phyloP scores from a whole-genome alignment of 2,888 invertebrate genomes.

The Graphium colonna region DNA sequence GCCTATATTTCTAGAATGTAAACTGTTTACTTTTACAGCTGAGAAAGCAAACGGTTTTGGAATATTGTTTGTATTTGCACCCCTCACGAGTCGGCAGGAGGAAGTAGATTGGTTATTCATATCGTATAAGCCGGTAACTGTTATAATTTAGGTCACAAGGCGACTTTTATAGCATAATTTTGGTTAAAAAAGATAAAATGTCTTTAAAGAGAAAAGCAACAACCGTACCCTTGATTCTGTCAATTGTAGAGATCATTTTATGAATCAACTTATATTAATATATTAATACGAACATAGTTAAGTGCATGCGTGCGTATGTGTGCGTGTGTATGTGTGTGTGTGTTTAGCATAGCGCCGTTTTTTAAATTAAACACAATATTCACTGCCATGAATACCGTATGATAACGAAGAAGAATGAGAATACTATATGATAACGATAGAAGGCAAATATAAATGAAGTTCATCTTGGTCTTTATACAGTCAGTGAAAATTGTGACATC shows the following conservation, averaged over 20 bases:
- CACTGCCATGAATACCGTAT: no score
- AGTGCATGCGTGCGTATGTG: no score
- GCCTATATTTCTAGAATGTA: constrained; percentile 44
- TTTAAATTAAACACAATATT: no score
- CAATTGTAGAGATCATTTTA: neutral
- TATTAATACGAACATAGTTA: no score
- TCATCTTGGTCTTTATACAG: no score
- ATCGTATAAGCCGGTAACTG: constrained; percentile 1
- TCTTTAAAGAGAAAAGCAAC: neutral
- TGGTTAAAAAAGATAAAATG: neutral
- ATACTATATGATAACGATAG: no score
- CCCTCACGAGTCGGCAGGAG: constrained; percentile 11
- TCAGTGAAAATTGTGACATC: no score
- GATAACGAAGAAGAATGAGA: no score
- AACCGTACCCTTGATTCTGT: neutral
- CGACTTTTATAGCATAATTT: neutral
- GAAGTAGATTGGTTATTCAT: constrained; percentile 15
- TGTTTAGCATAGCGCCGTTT: no score
- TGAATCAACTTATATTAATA: neutral
- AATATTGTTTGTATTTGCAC: constrained; percentile 33
- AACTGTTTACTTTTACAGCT: constrained; percentile 49
- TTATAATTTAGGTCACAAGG: neutral
- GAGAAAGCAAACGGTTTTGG: constrained; percentile 37
- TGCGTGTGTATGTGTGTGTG: no score
- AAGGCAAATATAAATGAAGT: no score